These are phyloP conservation scores for Apteryx mantelli DNA, from an alignment of 2,113 vertebrate genomes.

Conservation along the genomic window DNA sequence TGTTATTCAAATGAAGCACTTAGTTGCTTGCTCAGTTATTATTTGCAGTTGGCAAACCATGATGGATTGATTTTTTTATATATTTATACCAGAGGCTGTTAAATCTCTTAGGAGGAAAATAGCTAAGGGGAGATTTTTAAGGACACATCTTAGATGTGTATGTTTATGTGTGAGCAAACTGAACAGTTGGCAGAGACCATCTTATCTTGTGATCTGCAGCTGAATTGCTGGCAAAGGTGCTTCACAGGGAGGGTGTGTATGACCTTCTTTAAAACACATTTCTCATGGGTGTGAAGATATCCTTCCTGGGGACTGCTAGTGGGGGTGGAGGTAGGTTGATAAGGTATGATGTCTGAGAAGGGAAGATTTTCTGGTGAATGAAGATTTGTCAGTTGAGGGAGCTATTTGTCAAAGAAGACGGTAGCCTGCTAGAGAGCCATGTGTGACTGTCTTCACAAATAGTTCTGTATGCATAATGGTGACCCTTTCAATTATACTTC, in stretches of 20 bases:
- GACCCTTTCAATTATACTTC: not conserved
- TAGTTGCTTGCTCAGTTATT: not conserved
- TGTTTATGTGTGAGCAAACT: not conserved
- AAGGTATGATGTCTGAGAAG: not conserved
- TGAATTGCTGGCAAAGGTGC: not conserved
- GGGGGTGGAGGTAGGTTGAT: not conserved
- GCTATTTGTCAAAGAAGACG: not conserved
- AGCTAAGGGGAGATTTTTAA: not conserved
- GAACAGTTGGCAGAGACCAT: not conserved
- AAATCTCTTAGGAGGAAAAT: not conserved
- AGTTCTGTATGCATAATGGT: not conserved
- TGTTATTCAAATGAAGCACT: not conserved
- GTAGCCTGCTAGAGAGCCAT: not conserved
- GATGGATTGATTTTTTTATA: not conserved
- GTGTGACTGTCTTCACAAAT: not conserved
- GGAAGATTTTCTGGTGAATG: not conserved
- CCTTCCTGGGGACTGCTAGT: not conserved
- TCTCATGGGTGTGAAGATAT: not conserved
- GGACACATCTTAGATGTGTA: not conserved
- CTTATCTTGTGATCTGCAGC: not conserved
- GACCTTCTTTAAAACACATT: not conserved
- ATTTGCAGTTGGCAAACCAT: not conserved
- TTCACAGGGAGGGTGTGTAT: not conserved
- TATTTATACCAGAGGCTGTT: not conserved
- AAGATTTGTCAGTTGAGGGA: not conserved